Evolutionary conservation across 2,888 invertebrate species (phyloP), one percentile per base, ranked within the genome.

Genomic region (Apotomis turbidana): DNA sequence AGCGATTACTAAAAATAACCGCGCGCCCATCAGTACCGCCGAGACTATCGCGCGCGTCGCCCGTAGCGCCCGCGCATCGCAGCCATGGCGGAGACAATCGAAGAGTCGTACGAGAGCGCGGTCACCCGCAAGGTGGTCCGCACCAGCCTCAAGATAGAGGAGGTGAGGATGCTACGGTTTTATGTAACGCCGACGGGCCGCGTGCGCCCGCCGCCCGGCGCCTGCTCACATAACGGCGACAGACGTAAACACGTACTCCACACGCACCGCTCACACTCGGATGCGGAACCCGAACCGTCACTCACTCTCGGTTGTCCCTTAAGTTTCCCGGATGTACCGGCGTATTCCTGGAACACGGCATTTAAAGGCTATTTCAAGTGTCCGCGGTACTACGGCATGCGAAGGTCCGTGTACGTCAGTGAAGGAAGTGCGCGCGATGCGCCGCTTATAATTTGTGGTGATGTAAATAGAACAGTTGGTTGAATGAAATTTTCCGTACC

Each of bases 91-190:
- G 95, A 95, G 90, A 95, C 95, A 82, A 95, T 95, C 87, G 95
- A 96, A 90, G 95, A 95, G 89, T 91, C 94, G 80, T 95, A 95
- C 94, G 95, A 95, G 90, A 95, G 94, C 86, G 95, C 95, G 92
- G 95, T 96, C 92, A 94, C 95, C 88, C 94, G 95, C 87, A 95
- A 95, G 93, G 94, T 95, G 90, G 94, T 95, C 89, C 94, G 95
- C 92, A 95, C 94, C 86, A 95, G 94, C 92, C 94, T 95, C 93
- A 95, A 95, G 94, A 96, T 95, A 89, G 94, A 95, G 94, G 96
- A 96, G 95, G 96, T 96, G 95, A 95, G 95, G 89, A 84, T 84
- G 86, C 85, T 88, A 85, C 86, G 83, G 85, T 79, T 88, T 90
- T 91, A 91, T 88, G 88, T 90, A 90, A 90, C 85, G 81, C 54